Evolutionary conservation across 2,888 invertebrate species (phyloP), one percentile per base, ranked within the genome.

Genomic region (Thumatha senex): DNA sequence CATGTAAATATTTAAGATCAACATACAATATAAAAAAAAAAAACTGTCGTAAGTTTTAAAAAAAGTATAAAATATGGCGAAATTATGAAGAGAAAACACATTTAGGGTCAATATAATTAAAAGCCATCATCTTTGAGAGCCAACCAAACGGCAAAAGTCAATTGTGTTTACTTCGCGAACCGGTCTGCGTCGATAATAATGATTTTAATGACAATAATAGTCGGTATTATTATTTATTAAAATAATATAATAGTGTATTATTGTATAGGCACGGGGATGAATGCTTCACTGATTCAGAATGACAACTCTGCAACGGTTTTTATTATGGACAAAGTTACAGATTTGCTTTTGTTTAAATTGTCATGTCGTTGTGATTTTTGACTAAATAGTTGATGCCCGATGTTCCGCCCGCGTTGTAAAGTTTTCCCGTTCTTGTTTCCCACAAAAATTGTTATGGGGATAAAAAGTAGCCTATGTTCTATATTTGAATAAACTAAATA

Each of bases 81-180:
- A 77, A 83, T 80, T 84, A 82, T 81, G 75, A 74, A 75, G 70
- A 65, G 75, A 77, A 84, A 85, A 80, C 77, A 78, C 67, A 67
- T 55, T n/a, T 76, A 73, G 89, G 88, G 87, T 86, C 86, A 88
- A 86, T 78, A 88, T 78, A 88, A 87, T 89, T 85, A 86, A 86
- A 86, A 73, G 72, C 74, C 71, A 67, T 66, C 73, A 80, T 89
- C 89, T 89, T 90, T 90, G 85, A 82, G 69, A 86, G 46, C 56
- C 89, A 89, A 59, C 84, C 78, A 78, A 86, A 86, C 80, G 89
- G 87, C 82, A 90, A 89, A 82, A 90, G 88, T 89, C 86, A 81
- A 90, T 90, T 89, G 88, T 90, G 77, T 78, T 82, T 76, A 79
- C 55, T 74, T 76, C 60, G 64, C 73, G 74, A 76, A 80, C 76